These are phyloP conservation scores for Myodes glareolus DNA, from an alignment of 2,113 vertebrate species.

Conservation along the genomic window DNA sequence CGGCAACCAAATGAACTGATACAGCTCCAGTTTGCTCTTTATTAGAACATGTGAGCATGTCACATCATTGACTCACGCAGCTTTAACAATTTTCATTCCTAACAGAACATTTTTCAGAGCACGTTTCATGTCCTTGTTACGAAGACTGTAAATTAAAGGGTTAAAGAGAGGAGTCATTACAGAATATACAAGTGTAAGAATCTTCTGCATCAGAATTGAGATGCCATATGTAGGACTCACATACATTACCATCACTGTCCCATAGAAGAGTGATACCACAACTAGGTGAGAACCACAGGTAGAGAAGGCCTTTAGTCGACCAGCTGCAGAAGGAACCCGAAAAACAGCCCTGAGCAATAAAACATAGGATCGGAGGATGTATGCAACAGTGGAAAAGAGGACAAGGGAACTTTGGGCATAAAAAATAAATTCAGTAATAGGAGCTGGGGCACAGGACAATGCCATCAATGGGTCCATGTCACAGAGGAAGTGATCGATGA, in stretches of 20 bases:
- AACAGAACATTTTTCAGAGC: conserved; percentile 64
- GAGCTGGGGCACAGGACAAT: conserved; percentile 74
- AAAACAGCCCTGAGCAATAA: conserved; percentile 75
- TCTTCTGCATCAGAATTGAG: conserved; percentile 70
- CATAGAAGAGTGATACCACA: conserved; percentile 77
- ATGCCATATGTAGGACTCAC: conserved; percentile 71
- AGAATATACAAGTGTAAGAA: conserved; percentile 76
- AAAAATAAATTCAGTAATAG: conserved; percentile 66
- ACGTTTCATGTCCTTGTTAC: conserved; percentile 79
- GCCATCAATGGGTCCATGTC: conserved; percentile 79
- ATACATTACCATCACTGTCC: conserved; percentile 79
- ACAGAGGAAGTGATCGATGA: conserved; percentile 81
- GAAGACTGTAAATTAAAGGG: conserved; percentile 80
- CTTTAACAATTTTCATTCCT: conserved; percentile 33
- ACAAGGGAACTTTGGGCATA: conserved; percentile 67
- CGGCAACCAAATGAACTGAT: neutral
- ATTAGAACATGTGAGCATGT: conserved; percentile 28
- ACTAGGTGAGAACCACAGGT: conserved; percentile 79
- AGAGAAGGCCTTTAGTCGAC: conserved; percentile 73
- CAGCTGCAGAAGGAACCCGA: conserved; percentile 62
- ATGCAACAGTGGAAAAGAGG: conserved; percentile 70
- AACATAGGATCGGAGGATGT: conserved; percentile 74
- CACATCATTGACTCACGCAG: neutral
- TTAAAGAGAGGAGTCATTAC: conserved; percentile 78
- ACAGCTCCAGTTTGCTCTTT: neutral